Base-by-base conservation (phyloP, 2,113 vertebrate species). In the Sorex fumeus region DNA sequence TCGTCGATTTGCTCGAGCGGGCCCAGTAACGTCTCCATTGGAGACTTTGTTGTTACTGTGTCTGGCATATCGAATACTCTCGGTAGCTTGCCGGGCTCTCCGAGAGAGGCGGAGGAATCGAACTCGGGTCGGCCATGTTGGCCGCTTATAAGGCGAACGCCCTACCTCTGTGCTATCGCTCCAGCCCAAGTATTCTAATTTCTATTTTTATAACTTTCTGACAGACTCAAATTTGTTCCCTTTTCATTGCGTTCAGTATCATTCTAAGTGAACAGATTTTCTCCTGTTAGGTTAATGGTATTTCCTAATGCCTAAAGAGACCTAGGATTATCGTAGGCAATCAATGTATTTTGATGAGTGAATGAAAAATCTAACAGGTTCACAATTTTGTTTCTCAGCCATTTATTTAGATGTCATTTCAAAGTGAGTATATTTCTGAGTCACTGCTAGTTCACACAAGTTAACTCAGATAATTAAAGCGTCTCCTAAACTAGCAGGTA, bases 401-500 rank as follows among this genome's bases (percentile, higher is more conserved):
- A 45, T 76, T 43, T 21, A 25, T 6, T 81, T 64, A 84, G 47
- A 45, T 81, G 6, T 66, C 60, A 12, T 47, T 11, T 75, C 36
- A 21, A 86, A 79, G 30, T 80, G 27, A 53, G 19, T 90, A 80
- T 88, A 57, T 60, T 2, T 87, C 93, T 30, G n/a, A 16, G 6
- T 72, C 57, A 91, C 5, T 1, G 28, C 36, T 71, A 62, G 16
- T 50, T 84, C 57, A 87, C 62, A 80, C 50, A 93, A 86, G 4
- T 88, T 76, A 88, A 43, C 23, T 57, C 19, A 13, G 88, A 89
- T 28, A 67, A 87, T 81, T 71, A 74, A 64, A 71, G 45, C 77
- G 69, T 15, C 53, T 91, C 81, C 75, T 67, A 75, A 88, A 84
- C 19, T 79, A 62, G 45, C 23, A 16, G 18, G 91, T 60, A 79